A percentile compares a stretch with the other conserved stretches of the same genome.
Evolutionary conservation across 2,888 invertebrate species (phyloP).

Genomic region (Opisthograptis luteolata): DNA sequence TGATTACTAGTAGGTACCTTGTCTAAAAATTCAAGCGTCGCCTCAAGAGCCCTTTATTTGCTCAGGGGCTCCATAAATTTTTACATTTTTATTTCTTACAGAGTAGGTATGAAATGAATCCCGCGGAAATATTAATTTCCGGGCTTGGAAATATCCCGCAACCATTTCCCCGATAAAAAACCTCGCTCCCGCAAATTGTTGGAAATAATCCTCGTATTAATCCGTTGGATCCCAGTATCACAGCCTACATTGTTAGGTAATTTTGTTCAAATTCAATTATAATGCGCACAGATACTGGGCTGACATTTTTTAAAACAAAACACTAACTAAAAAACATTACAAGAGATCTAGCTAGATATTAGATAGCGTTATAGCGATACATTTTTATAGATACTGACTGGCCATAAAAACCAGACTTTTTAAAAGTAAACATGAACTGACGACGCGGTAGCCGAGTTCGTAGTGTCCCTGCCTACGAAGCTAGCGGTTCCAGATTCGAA

Average conservation of each 20-base stretch:
- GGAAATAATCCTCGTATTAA: slow-evolving; percentile 46
- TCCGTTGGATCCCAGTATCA: slow-evolving; percentile 27
- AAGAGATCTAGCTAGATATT: too few species aligned
- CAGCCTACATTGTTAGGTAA: slow-evolving; percentile 15
- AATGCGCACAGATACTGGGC: not conserved
- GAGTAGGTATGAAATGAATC: slow-evolving; percentile 35
- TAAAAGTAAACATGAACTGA: too few species aligned
- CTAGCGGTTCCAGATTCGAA: too few species aligned
- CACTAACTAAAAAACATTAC: too few species aligned
- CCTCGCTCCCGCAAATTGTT: slow-evolving; percentile 40
- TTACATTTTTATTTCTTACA: slow-evolving; percentile 38
- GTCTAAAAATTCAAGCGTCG: slow-evolving; percentile 1
- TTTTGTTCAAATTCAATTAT: slow-evolving; percentile 17
- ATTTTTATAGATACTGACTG: too few species aligned
- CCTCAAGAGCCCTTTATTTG: slow-evolving; percentile 13
- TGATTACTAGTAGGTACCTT: slow-evolving; percentile 2
- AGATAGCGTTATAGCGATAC: too few species aligned
- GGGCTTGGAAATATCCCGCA: slow-evolving; percentile 45
- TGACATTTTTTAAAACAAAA: not conserved
- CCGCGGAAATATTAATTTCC: slow-evolving; percentile 56
- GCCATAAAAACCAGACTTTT: too few species aligned
- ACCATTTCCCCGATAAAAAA: slow-evolving; percentile 47
- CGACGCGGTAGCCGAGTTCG: too few species aligned
- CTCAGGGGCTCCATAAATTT: slow-evolving; percentile 23
- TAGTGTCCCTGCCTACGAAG: too few species aligned